phyloP scores from a whole-genome alignment of 2,888 invertebrate genomes.

The Imbricaverruca yamaguchii region DNA sequence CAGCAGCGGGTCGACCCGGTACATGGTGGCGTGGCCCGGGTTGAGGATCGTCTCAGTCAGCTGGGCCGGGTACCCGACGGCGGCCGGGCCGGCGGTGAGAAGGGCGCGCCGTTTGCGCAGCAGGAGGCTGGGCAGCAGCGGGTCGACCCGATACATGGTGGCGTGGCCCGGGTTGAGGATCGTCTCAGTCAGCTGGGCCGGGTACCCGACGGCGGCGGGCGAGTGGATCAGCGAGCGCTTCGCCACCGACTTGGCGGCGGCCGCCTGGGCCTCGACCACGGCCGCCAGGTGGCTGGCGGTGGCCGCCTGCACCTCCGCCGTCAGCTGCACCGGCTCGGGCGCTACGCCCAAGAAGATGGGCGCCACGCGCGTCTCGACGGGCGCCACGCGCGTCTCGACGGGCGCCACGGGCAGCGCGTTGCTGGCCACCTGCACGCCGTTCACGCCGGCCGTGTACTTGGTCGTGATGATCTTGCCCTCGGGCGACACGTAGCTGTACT shows the following conservation, averaged over 20 bases:
- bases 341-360: conserved; percentile 39
- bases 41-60: conserved; percentile 80
- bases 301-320: conserved; percentile 13
- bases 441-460: conserved; percentile 60
- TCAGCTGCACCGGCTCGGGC: neutral
- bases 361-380: conserved; percentile 49
- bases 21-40: conserved; percentile 56
- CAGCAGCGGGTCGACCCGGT: conserved; percentile 38
- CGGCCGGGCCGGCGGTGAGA: conserved; percentile 54
- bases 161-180: conserved; percentile 70
- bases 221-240: neutral
- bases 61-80: conserved; percentile 74
- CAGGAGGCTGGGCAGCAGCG: conserved; percentile 69
- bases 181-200: conserved; percentile 81
- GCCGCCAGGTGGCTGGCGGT: conserved; percentile 6
- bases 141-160: conserved; percentile 34
- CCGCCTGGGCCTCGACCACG: neutral
- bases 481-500: conserved; percentile 30
- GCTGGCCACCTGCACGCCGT: conserved; percentile 67
- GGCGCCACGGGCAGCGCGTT: conserved; percentile 48
- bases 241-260: neutral
- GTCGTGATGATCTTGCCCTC: conserved; percentile 39
- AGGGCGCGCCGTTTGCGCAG: conserved; percentile 64
- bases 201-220: conserved; percentile 65
- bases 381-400: conserved; percentile 53